These are phyloP conservation scores for Aleiodes alternator DNA, from an alignment of 2,888 invertebrate species.

Conservation along the genomic window DNA sequence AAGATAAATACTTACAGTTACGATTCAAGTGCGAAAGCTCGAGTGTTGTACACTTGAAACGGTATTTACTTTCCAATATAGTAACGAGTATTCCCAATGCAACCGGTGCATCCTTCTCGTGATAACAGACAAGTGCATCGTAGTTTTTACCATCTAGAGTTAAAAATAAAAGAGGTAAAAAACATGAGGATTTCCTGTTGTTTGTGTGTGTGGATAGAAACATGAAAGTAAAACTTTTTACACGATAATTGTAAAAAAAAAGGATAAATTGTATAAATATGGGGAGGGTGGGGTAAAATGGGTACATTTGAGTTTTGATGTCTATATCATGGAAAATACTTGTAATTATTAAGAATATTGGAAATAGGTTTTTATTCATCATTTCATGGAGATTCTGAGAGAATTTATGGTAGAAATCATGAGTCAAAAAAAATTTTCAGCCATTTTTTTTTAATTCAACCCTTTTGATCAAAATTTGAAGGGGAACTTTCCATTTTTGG, in stretches of 20 bases:
- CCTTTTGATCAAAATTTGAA: too few species aligned
- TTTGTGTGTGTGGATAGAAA: background rate
- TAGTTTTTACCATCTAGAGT: slow-evolving; percentile 78
- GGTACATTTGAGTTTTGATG: too few species aligned
- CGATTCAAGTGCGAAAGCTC: slow-evolving; percentile 77
- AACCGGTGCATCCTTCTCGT: slow-evolving; percentile 80
- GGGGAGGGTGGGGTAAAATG: too few species aligned
- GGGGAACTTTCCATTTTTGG: too few species aligned
- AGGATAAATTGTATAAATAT: too few species aligned
- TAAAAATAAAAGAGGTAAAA: slow-evolving; percentile 19
- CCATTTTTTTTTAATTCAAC: too few species aligned
- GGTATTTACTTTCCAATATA: slow-evolving; percentile 80
- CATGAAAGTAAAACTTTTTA: background rate
- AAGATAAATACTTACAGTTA: slow-evolving; percentile 76
- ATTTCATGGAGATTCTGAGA: background rate
- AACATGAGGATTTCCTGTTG: background rate
- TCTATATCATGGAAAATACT: too few species aligned
- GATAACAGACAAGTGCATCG: slow-evolving; percentile 82
- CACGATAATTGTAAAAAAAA: background rate
- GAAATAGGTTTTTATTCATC: background rate
- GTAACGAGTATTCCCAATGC: slow-evolving; percentile 81
- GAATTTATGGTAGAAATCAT: too few species aligned
- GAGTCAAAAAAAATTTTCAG: too few species aligned
- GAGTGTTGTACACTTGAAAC: slow-evolving; percentile 80
- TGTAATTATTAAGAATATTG: too few species aligned